These are phyloP conservation scores for Plusia festucae DNA, from an alignment of 2,888 invertebrate species.

Conservation along the genomic window DNA sequence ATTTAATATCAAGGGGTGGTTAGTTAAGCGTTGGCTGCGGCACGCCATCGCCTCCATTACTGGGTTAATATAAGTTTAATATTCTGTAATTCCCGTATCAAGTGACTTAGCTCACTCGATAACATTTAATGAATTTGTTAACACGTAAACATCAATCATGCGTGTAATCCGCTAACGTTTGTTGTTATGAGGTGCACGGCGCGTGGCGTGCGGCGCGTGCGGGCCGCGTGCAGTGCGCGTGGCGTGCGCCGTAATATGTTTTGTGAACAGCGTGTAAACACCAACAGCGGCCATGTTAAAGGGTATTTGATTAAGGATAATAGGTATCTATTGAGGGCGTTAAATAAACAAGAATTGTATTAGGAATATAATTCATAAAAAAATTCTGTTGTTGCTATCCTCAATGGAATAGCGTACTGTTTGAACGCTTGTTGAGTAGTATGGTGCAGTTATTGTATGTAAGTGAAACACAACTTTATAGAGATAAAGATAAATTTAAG, in stretches of 20 bases:
- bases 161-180: conserved; percentile 52
- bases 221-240: conserved; percentile 14
- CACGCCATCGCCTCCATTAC: background rate
- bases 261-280: conserved; percentile 39
- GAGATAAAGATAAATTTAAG: too few relatives aligned
- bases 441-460: too few relatives aligned
- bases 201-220: conserved; percentile 21
- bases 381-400: conserved; percentile 15
- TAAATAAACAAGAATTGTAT: conserved; percentile 51
- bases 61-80: conserved; percentile 43
- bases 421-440: background rate
- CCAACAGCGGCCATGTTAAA: conserved; percentile 40
- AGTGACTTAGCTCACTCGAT: conserved; percentile 31
- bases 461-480: too few relatives aligned
- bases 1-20: background rate
- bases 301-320: conserved; percentile 56
- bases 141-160: conserved; percentile 55
- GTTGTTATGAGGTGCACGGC: conserved; percentile 45
- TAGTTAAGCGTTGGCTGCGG: background rate
- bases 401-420: background rate
- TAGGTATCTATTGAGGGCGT: conserved; percentile 52
- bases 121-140: conserved; percentile 50
- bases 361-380: conserved; percentile 48
- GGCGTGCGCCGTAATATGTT: conserved; percentile 27
- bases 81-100: conserved; percentile 33